Evolutionary conservation across 2,113 vertebrate species (phyloP).

Genomic region (Takifugu bimaculatus): DNA sequence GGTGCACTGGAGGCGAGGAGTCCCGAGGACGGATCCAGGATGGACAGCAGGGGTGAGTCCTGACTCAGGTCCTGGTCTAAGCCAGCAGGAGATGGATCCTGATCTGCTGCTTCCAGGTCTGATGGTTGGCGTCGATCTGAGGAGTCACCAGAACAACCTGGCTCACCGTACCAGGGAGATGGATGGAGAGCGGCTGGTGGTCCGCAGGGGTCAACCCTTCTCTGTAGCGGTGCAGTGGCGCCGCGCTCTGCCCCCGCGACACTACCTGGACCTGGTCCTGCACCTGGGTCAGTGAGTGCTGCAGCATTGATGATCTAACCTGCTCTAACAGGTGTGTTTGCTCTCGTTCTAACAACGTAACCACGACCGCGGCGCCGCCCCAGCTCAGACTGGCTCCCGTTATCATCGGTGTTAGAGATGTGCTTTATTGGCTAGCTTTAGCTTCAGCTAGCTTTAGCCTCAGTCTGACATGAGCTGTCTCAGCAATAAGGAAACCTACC

Average conservation of each 20-base stretch:
- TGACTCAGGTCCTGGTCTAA: no score
- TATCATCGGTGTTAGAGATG: no score
- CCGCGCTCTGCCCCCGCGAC: slow-evolving; percentile 59
- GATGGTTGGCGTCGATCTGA: slow-evolving; percentile 63
- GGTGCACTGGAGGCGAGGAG: not conserved
- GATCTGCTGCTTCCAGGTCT: slow-evolving; percentile 30
- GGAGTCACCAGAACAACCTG: slow-evolving; percentile 74
- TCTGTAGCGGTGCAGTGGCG: slow-evolving; percentile 70
- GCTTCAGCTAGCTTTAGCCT: no score
- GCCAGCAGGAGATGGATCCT: not conserved
- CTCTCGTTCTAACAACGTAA: no score
- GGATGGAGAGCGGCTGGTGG: slow-evolving; percentile 68
- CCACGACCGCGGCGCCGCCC: no score
- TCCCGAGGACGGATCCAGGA: not conserved
- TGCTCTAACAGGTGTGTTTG: no score
- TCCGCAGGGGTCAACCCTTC: slow-evolving; percentile 81
- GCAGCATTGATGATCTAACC: no score
- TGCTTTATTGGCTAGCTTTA: no score
- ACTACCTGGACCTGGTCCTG: slow-evolving; percentile 65
- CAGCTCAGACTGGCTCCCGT: no score
- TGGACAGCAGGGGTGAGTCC: slow-evolving; percentile 9
- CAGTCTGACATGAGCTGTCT: no score
- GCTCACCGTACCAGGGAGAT: slow-evolving; percentile 80
- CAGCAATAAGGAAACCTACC: no score
- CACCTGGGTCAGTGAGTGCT: slow-evolving; percentile 57